These are phyloP conservation scores for Pelvicachromis taeniatus DNA, from an alignment of 2,113 vertebrate species.

Conservation along the genomic window DNA sequence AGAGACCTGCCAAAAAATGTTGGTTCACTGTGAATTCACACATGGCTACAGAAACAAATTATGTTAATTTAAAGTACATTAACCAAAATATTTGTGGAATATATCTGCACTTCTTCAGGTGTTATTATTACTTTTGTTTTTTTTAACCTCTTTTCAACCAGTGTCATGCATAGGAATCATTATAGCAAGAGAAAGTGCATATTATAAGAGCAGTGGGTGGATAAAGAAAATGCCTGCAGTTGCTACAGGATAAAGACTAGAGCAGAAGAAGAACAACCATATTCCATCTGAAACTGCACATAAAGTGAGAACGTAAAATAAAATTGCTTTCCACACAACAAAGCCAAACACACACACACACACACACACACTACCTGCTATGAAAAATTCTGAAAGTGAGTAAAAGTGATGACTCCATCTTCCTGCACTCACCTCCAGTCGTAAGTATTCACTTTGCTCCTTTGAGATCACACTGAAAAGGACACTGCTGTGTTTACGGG, in stretches of 20 bases:
- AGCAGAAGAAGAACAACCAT: background rate
- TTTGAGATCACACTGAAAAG: constrained; percentile 76
- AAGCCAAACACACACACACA: background rate
- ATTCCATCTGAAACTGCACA: background rate
- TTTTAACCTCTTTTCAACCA: background rate
- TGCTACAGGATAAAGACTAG: background rate
- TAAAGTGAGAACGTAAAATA: background rate
- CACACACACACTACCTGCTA: background rate
- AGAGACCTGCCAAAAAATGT: background rate
- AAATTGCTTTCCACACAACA: background rate
- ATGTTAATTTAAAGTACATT: background rate
- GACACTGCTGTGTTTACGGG: constrained; percentile 77
- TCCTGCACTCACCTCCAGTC: constrained; percentile 76
- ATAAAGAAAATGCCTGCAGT: background rate
- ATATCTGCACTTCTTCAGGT: background rate
- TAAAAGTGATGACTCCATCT: background rate
- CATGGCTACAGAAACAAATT: background rate
- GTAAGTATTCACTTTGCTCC: constrained; percentile 78
- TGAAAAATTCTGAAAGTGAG: background rate
- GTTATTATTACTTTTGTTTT: background rate
- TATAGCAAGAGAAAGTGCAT: background rate
- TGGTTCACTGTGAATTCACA: background rate
- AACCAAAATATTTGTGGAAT: background rate
- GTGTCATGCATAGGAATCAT: rapidly evolving
- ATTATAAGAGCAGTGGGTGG: background rate